Evolutionary conservation across 2,888 invertebrate genomes (phyloP).

Genomic region (Lepeophtheirus nordmannii): DNA sequence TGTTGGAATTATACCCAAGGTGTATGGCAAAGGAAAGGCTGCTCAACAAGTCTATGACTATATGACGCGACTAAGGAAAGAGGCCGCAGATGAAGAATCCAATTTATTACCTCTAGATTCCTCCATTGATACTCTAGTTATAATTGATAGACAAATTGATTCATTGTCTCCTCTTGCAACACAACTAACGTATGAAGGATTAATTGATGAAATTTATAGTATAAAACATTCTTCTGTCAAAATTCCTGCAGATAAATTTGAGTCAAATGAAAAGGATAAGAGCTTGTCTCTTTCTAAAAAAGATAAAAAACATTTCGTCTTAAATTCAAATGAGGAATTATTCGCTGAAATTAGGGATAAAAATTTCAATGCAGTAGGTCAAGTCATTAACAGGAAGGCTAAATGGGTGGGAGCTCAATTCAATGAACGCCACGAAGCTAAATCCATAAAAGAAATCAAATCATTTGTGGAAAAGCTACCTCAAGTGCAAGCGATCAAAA

Average conservation of each 20-base stretch:
- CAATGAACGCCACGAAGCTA: conserved; percentile 62
- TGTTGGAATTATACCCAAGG: conserved; percentile 72
- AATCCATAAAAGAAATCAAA: conserved; percentile 82
- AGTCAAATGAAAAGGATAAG: conserved; percentile 40
- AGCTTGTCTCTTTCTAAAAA: conserved; percentile 37
- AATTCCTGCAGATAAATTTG: conserved; percentile 70
- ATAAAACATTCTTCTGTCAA: conserved; percentile 63
- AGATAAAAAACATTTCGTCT: conserved; percentile 55
- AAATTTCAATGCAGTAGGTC: conserved; percentile 78
- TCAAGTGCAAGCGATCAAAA: conserved; percentile 54
- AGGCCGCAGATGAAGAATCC: conserved; percentile 38
- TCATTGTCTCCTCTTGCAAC: conserved; percentile 78
- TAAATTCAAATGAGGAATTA: conserved; percentile 76
- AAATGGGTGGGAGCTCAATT: conserved; percentile 68
- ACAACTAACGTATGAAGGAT: conserved; percentile 67
- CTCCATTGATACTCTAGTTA: conserved; percentile 54
- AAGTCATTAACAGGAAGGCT: conserved; percentile 66
- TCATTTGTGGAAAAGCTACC: conserved; percentile 78
- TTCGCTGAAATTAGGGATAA: conserved; percentile 78
- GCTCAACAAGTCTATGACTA: conserved; percentile 79
- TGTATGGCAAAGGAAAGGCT: conserved; percentile 74
- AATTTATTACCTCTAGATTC: not conserved
- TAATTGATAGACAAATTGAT: conserved; percentile 81
- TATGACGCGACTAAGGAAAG: conserved; percentile 54
- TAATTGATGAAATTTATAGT: conserved; percentile 86